Percentiles rank a stretch among this genome's conserved stretches.
phyloP scores from a whole-genome alignment of 2,113 vertebrate genomes.

The Apteryx mantelli region DNA sequence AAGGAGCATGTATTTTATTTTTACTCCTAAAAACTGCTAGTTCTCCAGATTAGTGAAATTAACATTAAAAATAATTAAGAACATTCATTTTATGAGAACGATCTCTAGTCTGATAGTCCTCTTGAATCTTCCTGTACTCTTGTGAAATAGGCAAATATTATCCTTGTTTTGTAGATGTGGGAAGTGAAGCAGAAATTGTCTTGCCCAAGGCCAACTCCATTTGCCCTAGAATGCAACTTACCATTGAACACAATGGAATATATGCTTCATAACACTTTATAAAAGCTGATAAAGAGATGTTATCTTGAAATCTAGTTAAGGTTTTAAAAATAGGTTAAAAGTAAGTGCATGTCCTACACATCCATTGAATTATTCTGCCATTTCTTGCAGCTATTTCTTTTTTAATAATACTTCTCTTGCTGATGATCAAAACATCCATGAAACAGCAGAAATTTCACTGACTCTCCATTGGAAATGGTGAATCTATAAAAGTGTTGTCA shows the following conservation, averaged over 20 bases:
- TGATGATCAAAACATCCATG: neutral
- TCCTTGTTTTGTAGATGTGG: constrained; percentile 52
- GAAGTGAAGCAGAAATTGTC: constrained; percentile 60
- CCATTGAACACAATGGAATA: constrained; percentile 2
- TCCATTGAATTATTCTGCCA: neutral
- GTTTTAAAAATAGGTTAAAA: constrained; percentile 38
- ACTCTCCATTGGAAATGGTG: neutral
- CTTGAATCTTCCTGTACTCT: neutral
- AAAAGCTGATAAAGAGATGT: constrained; percentile 53
- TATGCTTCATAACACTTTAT: constrained; percentile 30
- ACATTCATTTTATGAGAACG: neutral
- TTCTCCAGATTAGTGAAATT: neutral
- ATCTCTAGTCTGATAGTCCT: constrained; percentile 22
- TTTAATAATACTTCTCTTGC: neutral
- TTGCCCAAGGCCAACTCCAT: constrained; percentile 56
- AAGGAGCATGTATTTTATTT: neutral
- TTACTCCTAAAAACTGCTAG: neutral
- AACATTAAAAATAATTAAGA: constrained; percentile 25
- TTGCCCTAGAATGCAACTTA: constrained; percentile 46
- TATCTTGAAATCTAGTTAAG: constrained; percentile 26
- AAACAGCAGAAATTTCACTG: neutral
- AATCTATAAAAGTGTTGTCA: neutral
- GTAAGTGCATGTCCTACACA: neutral
- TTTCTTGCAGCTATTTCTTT: neutral
- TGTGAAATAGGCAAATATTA: constrained; percentile 52